These are phyloP conservation scores for Popillia japonica DNA, from an alignment of 1,140 invertebrate genomes.

Conservation along the genomic window DNA sequence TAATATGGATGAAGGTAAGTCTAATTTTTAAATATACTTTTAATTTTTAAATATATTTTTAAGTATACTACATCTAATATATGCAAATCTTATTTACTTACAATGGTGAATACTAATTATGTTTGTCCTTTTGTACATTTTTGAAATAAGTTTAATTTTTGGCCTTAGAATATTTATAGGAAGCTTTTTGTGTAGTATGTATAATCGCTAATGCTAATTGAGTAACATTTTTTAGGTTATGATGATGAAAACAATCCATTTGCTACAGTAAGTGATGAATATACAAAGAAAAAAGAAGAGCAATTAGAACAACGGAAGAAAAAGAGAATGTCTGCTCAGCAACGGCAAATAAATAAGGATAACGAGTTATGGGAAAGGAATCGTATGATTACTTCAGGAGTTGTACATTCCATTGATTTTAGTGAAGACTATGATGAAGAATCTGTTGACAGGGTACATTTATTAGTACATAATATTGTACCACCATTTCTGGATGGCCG, in stretches of 20 bases:
- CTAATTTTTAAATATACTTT: neutral
- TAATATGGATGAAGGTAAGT: conserved; percentile 83
- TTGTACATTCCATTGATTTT: conserved; percentile 87
- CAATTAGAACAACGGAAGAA: conserved; percentile 89
- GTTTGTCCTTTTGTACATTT: too few species aligned
- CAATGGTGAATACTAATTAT: too few species aligned
- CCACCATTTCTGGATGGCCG: conserved; percentile 98
- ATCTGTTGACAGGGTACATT: conserved; percentile 89
- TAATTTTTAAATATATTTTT: conserved; percentile 11
- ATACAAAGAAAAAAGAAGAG: conserved; percentile 90
- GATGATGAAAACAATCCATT: conserved; percentile 96
- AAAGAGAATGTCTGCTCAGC: conserved; percentile 91
- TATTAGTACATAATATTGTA: conserved; percentile 98
- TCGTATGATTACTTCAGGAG: conserved; percentile 95
- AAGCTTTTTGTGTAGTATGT: neutral
- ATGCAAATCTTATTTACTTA: too few species aligned
- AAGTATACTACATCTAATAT: too few species aligned
- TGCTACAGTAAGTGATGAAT: conserved; percentile 86
- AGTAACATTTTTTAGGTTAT: conserved; percentile 65
- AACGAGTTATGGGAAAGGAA: conserved; percentile 99
- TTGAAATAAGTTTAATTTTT: too few species aligned
- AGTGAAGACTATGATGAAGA: conserved; percentile 96
- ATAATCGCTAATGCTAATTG: too few species aligned
- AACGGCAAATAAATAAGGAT: conserved; percentile 95
- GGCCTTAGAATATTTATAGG: too few species aligned